Percentiles rank a stretch among this genome's conserved stretches.
Conservation (phyloP, 2,797 vertebrate genomes). For the Myotis findleyi region DNA sequence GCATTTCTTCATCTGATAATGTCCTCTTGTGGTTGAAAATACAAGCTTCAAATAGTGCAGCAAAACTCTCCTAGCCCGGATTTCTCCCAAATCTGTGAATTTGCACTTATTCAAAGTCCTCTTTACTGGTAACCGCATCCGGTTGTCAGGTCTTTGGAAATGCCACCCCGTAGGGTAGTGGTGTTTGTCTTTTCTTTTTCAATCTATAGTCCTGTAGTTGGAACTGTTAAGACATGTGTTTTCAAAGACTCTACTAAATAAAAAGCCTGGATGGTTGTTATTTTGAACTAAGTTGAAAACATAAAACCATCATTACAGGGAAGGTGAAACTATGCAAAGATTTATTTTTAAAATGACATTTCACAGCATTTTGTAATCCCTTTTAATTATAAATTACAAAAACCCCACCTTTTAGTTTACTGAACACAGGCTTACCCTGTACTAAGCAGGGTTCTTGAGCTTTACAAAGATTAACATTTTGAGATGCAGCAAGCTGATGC, state of each 20-base stretch:
- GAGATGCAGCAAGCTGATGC: not conserved
- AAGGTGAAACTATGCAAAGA: not conserved
- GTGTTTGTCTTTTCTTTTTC: not conserved
- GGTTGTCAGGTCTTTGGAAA: not conserved
- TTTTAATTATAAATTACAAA: not conserved
- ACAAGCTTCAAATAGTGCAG: not conserved
- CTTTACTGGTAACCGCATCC: not conserved
- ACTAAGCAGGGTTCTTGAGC: not conserved
- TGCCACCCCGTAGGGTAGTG: not conserved
- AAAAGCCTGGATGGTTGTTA: not conserved
- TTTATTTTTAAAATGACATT: constrained; percentile 18
- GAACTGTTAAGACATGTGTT: not conserved
- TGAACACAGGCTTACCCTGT: not conserved
- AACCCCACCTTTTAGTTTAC: not conserved
- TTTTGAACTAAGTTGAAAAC: not conserved
- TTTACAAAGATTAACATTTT: not conserved
- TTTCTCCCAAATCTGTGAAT: not conserved
- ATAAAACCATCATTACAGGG: not conserved
- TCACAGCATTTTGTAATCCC: not conserved
- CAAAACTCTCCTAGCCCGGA: not conserved
- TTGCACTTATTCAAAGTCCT: not conserved
- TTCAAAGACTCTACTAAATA: not conserved
- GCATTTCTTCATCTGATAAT: not conserved
- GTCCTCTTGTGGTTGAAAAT: not conserved
- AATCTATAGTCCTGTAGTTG: not conserved